A percentile compares a stretch with the other conserved stretches of the same genome.
These are phyloP conservation scores for Philereme transversata DNA, from an alignment of 2,888 invertebrate species.

Conservation along the genomic window DNA sequence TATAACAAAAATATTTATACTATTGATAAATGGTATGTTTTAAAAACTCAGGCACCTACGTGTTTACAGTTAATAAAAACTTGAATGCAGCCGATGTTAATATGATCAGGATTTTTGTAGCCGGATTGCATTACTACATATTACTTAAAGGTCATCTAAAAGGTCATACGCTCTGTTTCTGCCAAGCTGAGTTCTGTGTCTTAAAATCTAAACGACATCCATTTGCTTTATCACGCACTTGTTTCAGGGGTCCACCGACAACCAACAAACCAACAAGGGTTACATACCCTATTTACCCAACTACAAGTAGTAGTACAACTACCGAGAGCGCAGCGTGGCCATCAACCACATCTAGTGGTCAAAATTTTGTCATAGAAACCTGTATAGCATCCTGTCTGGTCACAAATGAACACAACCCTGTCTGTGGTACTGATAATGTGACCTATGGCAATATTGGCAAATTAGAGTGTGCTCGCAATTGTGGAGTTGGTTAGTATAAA, in stretches of 20 bases:
- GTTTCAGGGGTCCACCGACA: slow-evolving; percentile 11
- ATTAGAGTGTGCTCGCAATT: slow-evolving; percentile 20
- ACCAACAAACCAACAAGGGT: slow-evolving; percentile 4
- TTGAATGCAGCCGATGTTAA: too few relatives aligned
- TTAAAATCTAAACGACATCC: too few relatives aligned
- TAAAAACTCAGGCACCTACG: too few relatives aligned
- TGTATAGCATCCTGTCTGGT: slow-evolving; percentile 10
- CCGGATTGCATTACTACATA: too few relatives aligned
- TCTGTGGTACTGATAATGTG: slow-evolving; percentile 24
- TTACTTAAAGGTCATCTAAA: too few relatives aligned
- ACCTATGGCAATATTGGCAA: slow-evolving; percentile 21
- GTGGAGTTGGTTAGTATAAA: slow-evolving; percentile 24
- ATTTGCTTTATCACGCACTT: background rate
- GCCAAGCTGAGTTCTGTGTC: too few relatives aligned
- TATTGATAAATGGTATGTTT: too few relatives aligned
- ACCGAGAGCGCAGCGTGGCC: background rate
- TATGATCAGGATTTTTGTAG: too few relatives aligned
- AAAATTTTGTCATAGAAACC: background rate
- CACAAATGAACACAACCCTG: slow-evolving; percentile 12
- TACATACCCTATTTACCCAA: slow-evolving; percentile 18
- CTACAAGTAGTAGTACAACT: background rate
- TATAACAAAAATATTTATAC: too few relatives aligned
- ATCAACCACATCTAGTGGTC: background rate
- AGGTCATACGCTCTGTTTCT: too few relatives aligned
- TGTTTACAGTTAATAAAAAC: too few relatives aligned